phyloP scores from a whole-genome alignment of 1,140 invertebrate species.

The Aphis gossypii region DNA sequence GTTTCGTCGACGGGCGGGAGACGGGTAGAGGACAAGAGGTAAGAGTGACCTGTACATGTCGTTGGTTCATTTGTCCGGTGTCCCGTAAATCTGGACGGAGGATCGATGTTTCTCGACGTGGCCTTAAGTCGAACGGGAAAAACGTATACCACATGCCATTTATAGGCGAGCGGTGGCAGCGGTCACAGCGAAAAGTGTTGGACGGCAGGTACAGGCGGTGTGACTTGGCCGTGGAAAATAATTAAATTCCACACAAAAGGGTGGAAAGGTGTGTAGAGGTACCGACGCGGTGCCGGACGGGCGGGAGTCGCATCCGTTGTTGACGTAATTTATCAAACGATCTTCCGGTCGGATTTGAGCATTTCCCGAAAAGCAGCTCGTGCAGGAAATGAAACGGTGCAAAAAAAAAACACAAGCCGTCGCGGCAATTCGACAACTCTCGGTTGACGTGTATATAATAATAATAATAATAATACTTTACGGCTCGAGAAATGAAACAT shows the following conservation, averaged over 20 bases:
- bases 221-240: slow-evolving; percentile 14
- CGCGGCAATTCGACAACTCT: background rate
- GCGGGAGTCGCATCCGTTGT: background rate
- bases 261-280: background rate
- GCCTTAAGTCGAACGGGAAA: background rate
- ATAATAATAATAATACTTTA: background rate
- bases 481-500: background rate
- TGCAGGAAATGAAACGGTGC: background rate
- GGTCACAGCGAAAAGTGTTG: too few species aligned
- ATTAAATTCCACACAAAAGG: slow-evolving; percentile 35
- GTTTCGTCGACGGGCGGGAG: background rate
- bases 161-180: too few species aligned
- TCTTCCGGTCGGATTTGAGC: slow-evolving; percentile 8
- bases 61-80: slow-evolving; percentile 14
- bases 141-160: background rate
- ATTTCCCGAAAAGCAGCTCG: background rate
- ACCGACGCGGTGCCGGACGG: background rate
- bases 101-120: slow-evolving; percentile 7
- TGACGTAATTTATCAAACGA: slow-evolving; percentile 46
- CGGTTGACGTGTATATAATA: background rate
- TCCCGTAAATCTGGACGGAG: slow-evolving; percentile 14
- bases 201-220: background rate
- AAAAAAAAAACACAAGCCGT: background rate
- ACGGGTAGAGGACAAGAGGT: background rate
- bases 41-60: slow-evolving; percentile 19